Conservation (phyloP, 2,797 vertebrate species). For the Fringilla coelebs region DNA sequence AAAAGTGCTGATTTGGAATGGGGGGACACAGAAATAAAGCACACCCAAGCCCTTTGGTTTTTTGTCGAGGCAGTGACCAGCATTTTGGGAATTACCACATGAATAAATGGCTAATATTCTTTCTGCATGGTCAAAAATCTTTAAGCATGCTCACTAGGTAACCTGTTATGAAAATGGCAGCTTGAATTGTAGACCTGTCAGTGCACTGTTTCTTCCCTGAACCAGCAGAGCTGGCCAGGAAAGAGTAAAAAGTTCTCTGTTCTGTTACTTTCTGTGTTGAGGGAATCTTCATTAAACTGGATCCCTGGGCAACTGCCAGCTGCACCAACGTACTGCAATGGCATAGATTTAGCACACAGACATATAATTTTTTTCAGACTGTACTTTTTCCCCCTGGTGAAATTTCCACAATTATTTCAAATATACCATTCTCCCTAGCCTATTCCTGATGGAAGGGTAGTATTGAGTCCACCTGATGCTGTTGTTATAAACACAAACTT, state of each 20-base stretch:
- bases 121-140: not conserved
- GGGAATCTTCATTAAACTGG: not conserved
- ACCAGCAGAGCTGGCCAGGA: not conserved
- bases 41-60: fast-evolving
- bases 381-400: not conserved
- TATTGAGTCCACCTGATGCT: not conserved
- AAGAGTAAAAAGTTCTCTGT: not conserved
- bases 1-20: not conserved
- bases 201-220: not conserved
- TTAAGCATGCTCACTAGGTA: not conserved
- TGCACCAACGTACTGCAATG: not conserved
- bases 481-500: not conserved
- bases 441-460: not conserved
- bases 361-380: not conserved
- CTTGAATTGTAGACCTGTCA: not conserved
- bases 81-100: not conserved
- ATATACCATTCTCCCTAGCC: not conserved
- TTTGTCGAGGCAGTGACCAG: not conserved
- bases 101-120: not conserved
- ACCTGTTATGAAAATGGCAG: not conserved
- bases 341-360: not conserved
- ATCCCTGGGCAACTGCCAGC: not conserved
- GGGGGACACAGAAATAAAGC: not conserved
- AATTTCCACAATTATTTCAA: not conserved
- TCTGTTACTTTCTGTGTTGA: not conserved